Percentiles rank a stretch among this genome's conserved stretches.
Evolutionary conservation across 2,888 invertebrate genomes (phyloP).

Genomic region (Allygus modestus): DNA sequence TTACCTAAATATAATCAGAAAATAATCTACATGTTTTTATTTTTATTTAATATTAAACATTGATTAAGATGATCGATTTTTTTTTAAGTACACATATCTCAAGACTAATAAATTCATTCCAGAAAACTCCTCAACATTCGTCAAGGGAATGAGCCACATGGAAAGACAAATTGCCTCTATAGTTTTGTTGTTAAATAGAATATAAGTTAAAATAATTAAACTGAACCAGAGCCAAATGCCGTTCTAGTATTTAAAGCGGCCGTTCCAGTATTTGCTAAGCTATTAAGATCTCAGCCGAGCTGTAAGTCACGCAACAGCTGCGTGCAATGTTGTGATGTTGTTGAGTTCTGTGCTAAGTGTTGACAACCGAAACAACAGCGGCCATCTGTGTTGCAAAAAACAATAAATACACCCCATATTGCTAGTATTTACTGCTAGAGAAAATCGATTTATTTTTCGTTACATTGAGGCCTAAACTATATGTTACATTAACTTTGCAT

Average conservation of each 20-base stretch:
- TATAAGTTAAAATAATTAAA: not conserved
- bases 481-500: too few relatives aligned
- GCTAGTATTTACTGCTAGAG: too few relatives aligned
- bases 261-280: constrained; percentile 31
- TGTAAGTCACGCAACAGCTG: constrained; percentile 11
- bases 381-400: too few relatives aligned
- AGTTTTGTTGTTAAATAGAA: not conserved
- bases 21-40: too few relatives aligned
- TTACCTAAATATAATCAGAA: too few relatives aligned
- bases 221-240: constrained; percentile 22
- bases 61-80: too few relatives aligned
- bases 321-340: constrained; percentile 1
- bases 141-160: not conserved
- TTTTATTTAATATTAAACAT: too few relatives aligned
- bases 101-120: not conserved
- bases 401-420: too few relatives aligned
- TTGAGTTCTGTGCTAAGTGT: not conserved
- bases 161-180: not conserved
- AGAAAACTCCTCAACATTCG: not conserved
- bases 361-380: not conserved
- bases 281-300: constrained; percentile 10
- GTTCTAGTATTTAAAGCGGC: constrained; percentile 19
- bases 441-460: too few relatives aligned
- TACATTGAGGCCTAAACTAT: too few relatives aligned
- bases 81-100: too few relatives aligned